Base-by-base conservation (phyloP, 1,140 invertebrate species). In the Drosophila gunungcola region DNA sequence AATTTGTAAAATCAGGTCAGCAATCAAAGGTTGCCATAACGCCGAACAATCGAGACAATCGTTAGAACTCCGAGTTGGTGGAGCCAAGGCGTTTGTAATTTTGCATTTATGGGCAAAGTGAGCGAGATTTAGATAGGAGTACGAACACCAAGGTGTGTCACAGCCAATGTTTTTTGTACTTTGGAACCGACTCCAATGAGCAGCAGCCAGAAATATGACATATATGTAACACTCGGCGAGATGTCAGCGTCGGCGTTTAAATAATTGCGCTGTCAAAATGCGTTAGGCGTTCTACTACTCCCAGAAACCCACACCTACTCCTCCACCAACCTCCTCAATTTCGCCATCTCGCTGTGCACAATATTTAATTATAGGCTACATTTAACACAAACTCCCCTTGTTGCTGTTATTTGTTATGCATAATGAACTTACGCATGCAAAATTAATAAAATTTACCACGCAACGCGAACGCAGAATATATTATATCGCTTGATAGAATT, bases 311-410 rank as follows among this genome's bases (percentile, higher is more conserved):
- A 25, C 29, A 16, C 25, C 52, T 38, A 21, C 10, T 27, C 25
- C 52, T 38, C 42, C 12, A 13, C 13, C 42, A 49, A 34, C 29
- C 11, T n/a, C 49, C 27, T 25, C 27, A 5, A 34, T 51, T 51
- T 51, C 32, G 41, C 42, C 12, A 63, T 41, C 36, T 56, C 21
- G 21, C 21, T 49, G 51, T 5, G 36, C 36, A 42, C 55, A 79
- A 73, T 68, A 80, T 84, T 83, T 83, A 83, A 83, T 83, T 83
- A 83, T 76, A 84, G 60, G 80, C 76, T 75, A 84, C 80, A 83
- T 83, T 83, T 76, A 83, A 76, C 80, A 84, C 43, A 52, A 64
- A 68, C 67, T 49, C 67, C 64, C 56, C 45, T 39, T 54, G 46
- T 65, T 67, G 58, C 54, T 82, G 34, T 34, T 82, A 58, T 61